Conservation (phyloP, 2,888 invertebrate species). For the Falcaria lacertinaria region DNA sequence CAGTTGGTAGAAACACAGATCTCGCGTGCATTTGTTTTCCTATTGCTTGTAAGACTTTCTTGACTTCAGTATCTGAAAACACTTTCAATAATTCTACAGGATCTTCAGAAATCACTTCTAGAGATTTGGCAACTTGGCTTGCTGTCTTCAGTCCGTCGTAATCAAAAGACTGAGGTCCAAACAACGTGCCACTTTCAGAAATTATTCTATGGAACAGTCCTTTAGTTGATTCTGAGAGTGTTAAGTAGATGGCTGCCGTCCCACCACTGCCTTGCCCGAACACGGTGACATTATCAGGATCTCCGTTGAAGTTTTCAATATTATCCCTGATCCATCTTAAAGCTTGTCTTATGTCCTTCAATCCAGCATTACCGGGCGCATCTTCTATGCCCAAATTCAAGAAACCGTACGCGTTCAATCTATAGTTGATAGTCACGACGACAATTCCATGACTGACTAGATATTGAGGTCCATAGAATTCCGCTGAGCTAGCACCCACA, state of each 20-base stretch:
- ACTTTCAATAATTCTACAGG: slow-evolving; percentile 46
- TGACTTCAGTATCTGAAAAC: slow-evolving; percentile 45
- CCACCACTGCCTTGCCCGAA: slow-evolving; percentile 72
- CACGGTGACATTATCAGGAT: slow-evolving; percentile 64
- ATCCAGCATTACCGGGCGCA: slow-evolving; percentile 70
- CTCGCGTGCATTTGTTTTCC: slow-evolving; percentile 64
- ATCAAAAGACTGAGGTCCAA: slow-evolving; percentile 60
- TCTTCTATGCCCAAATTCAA: slow-evolving; percentile 58
- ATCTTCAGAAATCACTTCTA: slow-evolving; percentile 48
- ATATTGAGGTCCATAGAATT: slow-evolving; percentile 68
- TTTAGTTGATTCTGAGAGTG: slow-evolving; percentile 57
- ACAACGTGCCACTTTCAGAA: slow-evolving; percentile 60
- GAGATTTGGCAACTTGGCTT: slow-evolving; percentile 57
- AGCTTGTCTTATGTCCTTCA: slow-evolving; percentile 69
- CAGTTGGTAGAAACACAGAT: slow-evolving; percentile 62
- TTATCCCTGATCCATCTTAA: slow-evolving; percentile 66
- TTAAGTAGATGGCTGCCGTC: slow-evolving; percentile 58
- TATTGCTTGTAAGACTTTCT: slow-evolving; percentile 58
- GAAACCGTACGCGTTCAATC: slow-evolving; percentile 70
- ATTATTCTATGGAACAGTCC: slow-evolving; percentile 65
- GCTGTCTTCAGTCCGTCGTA: slow-evolving; percentile 50
- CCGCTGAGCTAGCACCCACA: slow-evolving; percentile 60
- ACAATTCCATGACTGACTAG: slow-evolving; percentile 61
- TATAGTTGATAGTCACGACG: slow-evolving; percentile 72
- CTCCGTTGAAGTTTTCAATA: slow-evolving; percentile 57